Base-by-base conservation (phyloP, 2,888 invertebrate genomes). In the Drosophila paranaensis region DNA sequence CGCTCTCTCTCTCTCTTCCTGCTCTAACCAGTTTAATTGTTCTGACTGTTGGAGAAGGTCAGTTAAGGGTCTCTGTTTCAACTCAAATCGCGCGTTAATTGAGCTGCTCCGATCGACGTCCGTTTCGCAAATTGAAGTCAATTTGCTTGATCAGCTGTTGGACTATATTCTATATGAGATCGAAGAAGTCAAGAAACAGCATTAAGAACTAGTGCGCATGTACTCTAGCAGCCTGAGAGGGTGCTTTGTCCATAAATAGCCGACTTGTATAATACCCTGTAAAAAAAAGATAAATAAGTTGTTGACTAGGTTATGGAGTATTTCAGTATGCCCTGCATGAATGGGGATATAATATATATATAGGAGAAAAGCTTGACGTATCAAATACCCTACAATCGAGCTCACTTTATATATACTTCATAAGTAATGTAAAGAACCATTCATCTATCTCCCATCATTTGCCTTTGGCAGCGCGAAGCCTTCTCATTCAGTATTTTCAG, bases 121-220 rank as follows among this genome's bases (percentile, higher is more conserved):
- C 64, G 67, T 39, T 60, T 50, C 60, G 37, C 66, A 71, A 90
- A 88, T 86, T 90, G 89, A 72, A 62, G 75, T 89, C 87, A 86
- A 83, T 86, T 90, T 62, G 51, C 50, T 13, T 61, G 62, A 57
- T 54, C 72, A 68, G 62, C 69, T 73, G 57, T 66, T 60, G 27
- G 37, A 9, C 45, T 40, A 25, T 50, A 56, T 45, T 55, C 30
- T 0, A 14, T 20, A 13, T 35, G 6, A 13, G 13, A 35, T 33
- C 33, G 30, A 48, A 42, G 16, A 40, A 42, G 54, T 72, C 64
- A 60, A 67, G 56, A 53, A 64, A 76, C 16, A 42, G 2, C 43
- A 43, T 11, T 20, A 4, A 40, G 8, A 35, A 55, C 33, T 53
- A 76, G 75, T 63, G 62, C 20, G 20, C 11, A 43, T 43, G 20